These are phyloP conservation scores for Lasioglossum oenotherae DNA, from an alignment of 2,888 invertebrate genomes.

Conservation along the genomic window DNA sequence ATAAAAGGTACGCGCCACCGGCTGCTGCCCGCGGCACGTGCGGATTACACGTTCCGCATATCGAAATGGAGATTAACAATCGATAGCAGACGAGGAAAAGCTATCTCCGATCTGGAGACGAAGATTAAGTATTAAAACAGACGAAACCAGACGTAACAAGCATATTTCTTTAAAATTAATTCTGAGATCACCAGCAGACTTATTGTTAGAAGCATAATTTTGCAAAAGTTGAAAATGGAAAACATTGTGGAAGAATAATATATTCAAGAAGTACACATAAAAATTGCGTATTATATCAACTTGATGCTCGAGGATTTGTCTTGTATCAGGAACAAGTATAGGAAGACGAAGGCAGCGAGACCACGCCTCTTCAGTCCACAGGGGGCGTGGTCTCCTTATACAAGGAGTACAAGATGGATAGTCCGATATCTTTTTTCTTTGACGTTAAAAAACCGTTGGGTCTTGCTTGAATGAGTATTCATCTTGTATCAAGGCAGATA, in stretches of 20 bases:
- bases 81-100: not conserved
- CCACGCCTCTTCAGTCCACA: not conserved
- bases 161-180: too few relatives aligned
- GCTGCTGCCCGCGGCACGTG: constrained; percentile 9
- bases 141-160: not conserved
- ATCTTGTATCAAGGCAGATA: not conserved
- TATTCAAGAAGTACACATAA: not conserved
- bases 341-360: not conserved
- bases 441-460: too few relatives aligned
- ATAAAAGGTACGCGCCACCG: constrained; percentile 9
- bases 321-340: not conserved
- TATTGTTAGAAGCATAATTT: too few relatives aligned
- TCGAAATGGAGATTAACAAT: not conserved
- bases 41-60: constrained; percentile 13
- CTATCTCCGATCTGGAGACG: not conserved
- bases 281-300: not conserved
- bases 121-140: not conserved
- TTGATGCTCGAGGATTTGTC: not conserved
- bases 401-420: not conserved
- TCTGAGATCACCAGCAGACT: too few relatives aligned
- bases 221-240: too few relatives aligned
- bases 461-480: not conserved
- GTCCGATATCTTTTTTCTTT: too few relatives aligned
- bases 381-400: not conserved
- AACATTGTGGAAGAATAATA: not conserved